Base-by-base conservation (phyloP, 1,140 invertebrate genomes). In the Chironomus striatipennis region DNA sequence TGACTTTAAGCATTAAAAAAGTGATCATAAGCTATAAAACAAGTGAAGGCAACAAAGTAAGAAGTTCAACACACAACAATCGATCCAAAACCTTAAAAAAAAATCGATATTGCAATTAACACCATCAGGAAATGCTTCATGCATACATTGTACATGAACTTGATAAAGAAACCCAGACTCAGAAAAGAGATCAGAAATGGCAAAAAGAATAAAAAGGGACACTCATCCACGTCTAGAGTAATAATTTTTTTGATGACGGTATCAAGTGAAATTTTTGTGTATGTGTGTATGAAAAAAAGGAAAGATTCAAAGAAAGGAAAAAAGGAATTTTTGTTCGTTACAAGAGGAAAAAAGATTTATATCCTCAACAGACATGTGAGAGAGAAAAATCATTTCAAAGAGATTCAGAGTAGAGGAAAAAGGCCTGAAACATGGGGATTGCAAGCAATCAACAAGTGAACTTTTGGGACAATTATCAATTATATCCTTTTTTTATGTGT, bases 181-280 rank as follows among this genome's bases (percentile, higher is more conserved):
- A 34, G 24, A 34, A 34, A 5, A 34, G 24, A 34, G 24, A 34
- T 34, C 24, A 34, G 24, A 34, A 34, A 34, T 2, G 24, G 24
- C 24, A 34, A 34, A 34, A 34, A 5, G 5, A 34, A 2, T 1
- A 34, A 34, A 34, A 34, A 34, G 24, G 24, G 24, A 34, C 24
- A 34, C 24, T 5, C 47, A 57, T 18, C 65, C 20, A 20, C 18
- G 17, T 70, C 65, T 18, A 17, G n/a, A 18, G 65, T 70, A 70
- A 70, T 70, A 70, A 57, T 70, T 70, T 70, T 70, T 70, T 70
- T 70, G 65, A 70, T 70, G 65, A 70, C 65, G 65, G 65, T 70
- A 70, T 70, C 65, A 21, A 70, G 20, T 70, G 2, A 67, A 67
- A 20, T 20, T 2, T 2, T 2, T 8, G 18, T 70, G 7, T 21